Evolutionary conservation across 2,797 vertebrate genomes (phyloP).

Genomic region (Sparidentex hasta): DNA sequence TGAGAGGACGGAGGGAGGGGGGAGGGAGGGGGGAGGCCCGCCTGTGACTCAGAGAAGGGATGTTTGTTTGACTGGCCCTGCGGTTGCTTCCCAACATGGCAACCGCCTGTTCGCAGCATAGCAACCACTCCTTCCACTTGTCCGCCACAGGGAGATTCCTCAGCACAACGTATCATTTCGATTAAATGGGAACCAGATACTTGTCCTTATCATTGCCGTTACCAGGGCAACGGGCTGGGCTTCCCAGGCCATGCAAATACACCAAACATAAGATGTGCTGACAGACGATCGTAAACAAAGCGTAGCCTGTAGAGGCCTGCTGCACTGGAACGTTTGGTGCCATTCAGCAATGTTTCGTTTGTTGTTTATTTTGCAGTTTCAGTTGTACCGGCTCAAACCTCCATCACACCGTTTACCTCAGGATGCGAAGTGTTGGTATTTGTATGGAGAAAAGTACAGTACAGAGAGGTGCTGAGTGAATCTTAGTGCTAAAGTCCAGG

Average conservation of each 20-base stretch:
- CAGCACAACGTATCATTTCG: conserved; percentile 49
- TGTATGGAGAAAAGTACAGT: too few relatives aligned
- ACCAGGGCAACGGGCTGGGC: conserved; percentile 10
- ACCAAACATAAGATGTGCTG: not conserved
- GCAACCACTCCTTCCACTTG: conserved; percentile 60
- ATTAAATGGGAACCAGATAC: conserved; percentile 60
- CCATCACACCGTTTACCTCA: too few relatives aligned
- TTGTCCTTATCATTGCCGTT: conserved; percentile 36
- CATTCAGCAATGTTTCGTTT: not conserved
- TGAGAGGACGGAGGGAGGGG: not conserved
- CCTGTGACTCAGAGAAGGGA: conserved; percentile 74
- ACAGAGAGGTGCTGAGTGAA: too few relatives aligned
- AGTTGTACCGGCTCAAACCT: too few relatives aligned
- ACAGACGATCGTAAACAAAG: not conserved
- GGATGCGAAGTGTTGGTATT: too few relatives aligned
- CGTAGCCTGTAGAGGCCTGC: not conserved
- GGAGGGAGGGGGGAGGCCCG: not conserved
- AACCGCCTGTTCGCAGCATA: conserved; percentile 68
- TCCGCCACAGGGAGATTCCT: conserved; percentile 59
- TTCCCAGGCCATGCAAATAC: conserved; percentile 4
- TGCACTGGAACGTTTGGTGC: not conserved
- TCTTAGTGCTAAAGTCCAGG: too few relatives aligned
- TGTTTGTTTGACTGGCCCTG: conserved; percentile 74
- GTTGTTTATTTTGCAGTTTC: too few relatives aligned
- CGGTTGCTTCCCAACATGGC: conserved; percentile 77